A percentile compares a stretch with the other conserved stretches of the same genome.
phyloP scores from a whole-genome alignment of 2,113 vertebrate genomes.

The Centropus unirufus region DNA sequence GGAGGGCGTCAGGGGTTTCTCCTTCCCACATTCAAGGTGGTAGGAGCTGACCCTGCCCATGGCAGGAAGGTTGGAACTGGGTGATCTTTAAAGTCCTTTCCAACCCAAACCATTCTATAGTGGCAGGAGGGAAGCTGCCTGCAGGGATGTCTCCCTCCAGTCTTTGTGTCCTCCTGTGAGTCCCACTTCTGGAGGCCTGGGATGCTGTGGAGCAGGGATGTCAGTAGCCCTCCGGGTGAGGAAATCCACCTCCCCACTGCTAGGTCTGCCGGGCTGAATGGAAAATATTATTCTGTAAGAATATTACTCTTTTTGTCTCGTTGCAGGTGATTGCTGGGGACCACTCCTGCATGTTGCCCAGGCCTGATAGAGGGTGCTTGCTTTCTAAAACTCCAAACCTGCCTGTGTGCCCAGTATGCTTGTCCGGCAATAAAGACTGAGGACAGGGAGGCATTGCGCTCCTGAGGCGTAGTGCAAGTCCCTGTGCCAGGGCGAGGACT shows the following conservation, averaged over 20 bases:
- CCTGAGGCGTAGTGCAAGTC: neutral
- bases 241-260: fast-evolving
- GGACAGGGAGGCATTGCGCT: fast-evolving
- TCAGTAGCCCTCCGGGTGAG: fast-evolving
- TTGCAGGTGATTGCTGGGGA: too few relatives aligned
- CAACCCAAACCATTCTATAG: too few relatives aligned
- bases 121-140: too few relatives aligned
- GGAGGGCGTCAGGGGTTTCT: too few relatives aligned
- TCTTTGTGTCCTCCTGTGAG: fast-evolving
- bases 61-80: too few relatives aligned
- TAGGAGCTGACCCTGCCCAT: neutral
- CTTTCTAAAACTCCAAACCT: too few relatives aligned
- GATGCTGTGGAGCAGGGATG: neutral
- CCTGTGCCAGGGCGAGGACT: fast-evolving
- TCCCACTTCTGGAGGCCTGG: fast-evolving
- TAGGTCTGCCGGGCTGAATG: too few relatives aligned
- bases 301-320: too few relatives aligned
- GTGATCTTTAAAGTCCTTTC: too few relatives aligned
- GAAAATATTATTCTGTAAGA: too few relatives aligned
- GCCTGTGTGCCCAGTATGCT: neutral
- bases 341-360: too few relatives aligned
- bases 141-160: fast-evolving
- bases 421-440: fast-evolving
- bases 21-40: neutral
- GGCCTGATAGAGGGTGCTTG: too few relatives aligned